phyloP scores from a whole-genome alignment of 2,113 vertebrate genomes.

The Myotis brandtii region DNA sequence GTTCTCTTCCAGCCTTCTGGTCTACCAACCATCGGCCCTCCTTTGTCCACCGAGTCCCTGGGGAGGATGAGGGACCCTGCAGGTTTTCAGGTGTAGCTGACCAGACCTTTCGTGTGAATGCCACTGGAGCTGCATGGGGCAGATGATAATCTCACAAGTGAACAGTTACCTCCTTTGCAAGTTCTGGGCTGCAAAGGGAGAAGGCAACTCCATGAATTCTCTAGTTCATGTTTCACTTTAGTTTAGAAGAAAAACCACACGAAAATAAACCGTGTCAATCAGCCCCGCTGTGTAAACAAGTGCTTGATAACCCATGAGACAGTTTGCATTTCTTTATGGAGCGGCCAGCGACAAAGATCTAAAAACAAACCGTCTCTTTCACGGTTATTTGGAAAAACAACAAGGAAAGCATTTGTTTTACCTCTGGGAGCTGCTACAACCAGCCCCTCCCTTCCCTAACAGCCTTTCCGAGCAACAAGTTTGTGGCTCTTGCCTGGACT shows the following conservation, averaged over 20 bases:
- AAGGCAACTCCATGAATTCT: slow-evolving; percentile 56
- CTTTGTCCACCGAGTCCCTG: not conserved
- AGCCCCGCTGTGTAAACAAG: slow-evolving; percentile 72
- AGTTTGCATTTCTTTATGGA: slow-evolving; percentile 63
- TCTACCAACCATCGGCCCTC: no score
- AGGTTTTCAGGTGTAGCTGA: not conserved
- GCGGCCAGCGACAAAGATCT: slow-evolving; percentile 58
- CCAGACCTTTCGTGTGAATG: not conserved
- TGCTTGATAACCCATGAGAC: slow-evolving; percentile 63
- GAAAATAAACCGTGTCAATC: slow-evolving; percentile 80
- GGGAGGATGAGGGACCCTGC: not conserved
- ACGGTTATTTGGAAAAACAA: slow-evolving; percentile 70
- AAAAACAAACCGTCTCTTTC: slow-evolving; percentile 70
- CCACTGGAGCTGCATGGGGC: not conserved
- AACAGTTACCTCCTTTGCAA: slow-evolving; percentile 13
- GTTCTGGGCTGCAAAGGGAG: slow-evolving; percentile 72
- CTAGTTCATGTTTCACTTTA: slow-evolving; percentile 74
- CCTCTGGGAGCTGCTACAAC: slow-evolving; percentile 55
- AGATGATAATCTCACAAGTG: not conserved
- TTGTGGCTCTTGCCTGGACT: not conserved
- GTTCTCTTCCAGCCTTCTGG: not conserved
- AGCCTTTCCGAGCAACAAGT: not conserved
- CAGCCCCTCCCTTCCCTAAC: not conserved
- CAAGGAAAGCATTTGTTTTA: slow-evolving; percentile 75
- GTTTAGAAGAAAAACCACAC: slow-evolving; percentile 69